A percentile compares a stretch with the other conserved stretches of the same genome.
Evolutionary conservation across 2,888 invertebrate species (phyloP).

Genomic region (Aleiodes testaceus): DNA sequence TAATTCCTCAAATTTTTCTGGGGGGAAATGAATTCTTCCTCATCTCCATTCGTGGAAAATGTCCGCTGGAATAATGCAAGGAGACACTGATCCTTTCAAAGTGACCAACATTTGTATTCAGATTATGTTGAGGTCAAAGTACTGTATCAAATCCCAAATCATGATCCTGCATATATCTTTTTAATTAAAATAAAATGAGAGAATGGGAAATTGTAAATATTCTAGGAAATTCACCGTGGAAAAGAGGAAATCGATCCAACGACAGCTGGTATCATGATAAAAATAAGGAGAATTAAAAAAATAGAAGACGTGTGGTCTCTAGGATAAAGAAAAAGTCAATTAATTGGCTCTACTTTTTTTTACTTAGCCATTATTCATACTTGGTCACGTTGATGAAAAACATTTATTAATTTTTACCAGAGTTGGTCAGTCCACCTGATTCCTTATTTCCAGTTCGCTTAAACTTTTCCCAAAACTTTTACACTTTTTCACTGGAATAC

Average conservation of each 20-base stretch:
- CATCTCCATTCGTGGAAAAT: neutral
- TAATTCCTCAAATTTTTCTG: neutral
- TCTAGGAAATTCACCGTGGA: neutral
- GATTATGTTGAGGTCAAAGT: neutral
- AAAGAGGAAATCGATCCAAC: slow-evolving; percentile 3
- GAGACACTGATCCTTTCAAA: neutral
- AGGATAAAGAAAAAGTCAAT: neutral
- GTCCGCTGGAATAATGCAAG: neutral
- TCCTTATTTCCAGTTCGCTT: slow-evolving; percentile 4
- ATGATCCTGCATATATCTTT: slow-evolving; percentile 1
- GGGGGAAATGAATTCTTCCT: neutral
- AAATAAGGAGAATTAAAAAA: neutral
- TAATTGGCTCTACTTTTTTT: slow-evolving; percentile 13
- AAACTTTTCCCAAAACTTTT: neutral
- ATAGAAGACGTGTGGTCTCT: neutral
- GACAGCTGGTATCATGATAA: neutral
- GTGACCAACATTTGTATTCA: slow-evolving; percentile 10
- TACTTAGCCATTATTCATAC: slow-evolving; percentile 8
- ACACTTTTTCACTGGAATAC: neutral
- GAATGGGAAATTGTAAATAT: neutral
- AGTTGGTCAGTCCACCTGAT: slow-evolving; percentile 11
- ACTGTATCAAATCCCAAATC: neutral
- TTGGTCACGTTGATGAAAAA: neutral
- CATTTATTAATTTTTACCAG: slow-evolving; percentile 22
- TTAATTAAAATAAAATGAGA: too few relatives aligned